A percentile compares a stretch with the other conserved stretches of the same genome.
Conservation (phyloP, 2,797 vertebrate genomes). For the Champsocephalus gunnari region DNA sequence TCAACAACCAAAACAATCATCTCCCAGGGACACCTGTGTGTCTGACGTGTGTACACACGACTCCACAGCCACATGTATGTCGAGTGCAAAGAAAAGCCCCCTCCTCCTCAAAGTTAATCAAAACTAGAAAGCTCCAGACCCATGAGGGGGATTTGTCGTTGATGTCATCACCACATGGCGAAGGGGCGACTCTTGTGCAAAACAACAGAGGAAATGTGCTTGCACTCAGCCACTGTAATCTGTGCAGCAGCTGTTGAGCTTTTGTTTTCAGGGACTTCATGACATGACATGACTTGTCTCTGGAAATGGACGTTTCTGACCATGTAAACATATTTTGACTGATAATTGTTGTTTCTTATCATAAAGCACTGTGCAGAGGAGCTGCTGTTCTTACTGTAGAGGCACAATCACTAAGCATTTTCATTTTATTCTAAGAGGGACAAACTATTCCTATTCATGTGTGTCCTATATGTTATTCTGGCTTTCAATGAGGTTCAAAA, state of each 20-base stretch:
- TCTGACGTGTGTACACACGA: background rate
- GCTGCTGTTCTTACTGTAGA: no score
- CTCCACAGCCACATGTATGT: background rate
- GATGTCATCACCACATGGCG: conserved; percentile 60
- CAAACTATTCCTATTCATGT: background rate
- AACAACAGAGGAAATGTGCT: conserved; percentile 66
- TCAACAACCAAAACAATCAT: background rate
- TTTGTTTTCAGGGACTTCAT: conserved; percentile 58
- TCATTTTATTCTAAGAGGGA: background rate
- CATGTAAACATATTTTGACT: background rate
- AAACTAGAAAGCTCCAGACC: conserved; percentile 57
- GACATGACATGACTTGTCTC: background rate
- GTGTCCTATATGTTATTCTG: background rate
- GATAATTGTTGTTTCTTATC: background rate
- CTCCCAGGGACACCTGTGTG: conserved; percentile 14
- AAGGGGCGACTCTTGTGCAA: conserved; percentile 46
- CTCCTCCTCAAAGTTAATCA: conserved; percentile 48
- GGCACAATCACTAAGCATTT: background rate
- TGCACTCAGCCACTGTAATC: conserved; percentile 65
- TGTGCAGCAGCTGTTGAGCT: conserved; percentile 67
- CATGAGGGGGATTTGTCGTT: conserved; percentile 54
- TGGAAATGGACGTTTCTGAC: conserved; percentile 28
- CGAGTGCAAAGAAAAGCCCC: conserved; percentile 11
- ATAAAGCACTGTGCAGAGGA: background rate
- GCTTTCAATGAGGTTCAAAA: background rate